Evolutionary conservation across 2,888 invertebrate genomes (phyloP).

Genomic region (Crioceris asparagi): DNA sequence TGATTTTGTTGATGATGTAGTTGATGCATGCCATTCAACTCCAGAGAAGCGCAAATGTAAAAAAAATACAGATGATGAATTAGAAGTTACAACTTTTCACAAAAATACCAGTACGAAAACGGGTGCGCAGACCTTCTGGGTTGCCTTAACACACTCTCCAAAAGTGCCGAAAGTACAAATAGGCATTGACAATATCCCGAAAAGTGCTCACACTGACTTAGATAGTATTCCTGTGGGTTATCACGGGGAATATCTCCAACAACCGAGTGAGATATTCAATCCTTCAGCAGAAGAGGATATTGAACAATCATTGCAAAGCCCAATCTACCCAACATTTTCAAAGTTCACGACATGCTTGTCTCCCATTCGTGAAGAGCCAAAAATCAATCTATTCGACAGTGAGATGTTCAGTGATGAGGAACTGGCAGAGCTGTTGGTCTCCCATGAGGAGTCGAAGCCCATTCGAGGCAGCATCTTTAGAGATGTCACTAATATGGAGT

Average conservation of each 20-base stretch:
- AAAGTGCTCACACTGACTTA: constrained; percentile 28
- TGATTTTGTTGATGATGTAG: too few species aligned
- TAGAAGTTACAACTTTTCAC: constrained; percentile 26
- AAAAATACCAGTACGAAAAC: constrained; percentile 21
- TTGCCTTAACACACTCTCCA: constrained; percentile 21
- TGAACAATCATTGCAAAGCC: too few species aligned
- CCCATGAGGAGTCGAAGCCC: constrained; percentile 5
- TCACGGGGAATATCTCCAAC: too few species aligned
- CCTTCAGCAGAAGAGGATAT: too few species aligned
- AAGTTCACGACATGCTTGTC: constrained; percentile 23
- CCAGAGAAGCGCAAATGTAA: too few species aligned
- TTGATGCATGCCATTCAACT: too few species aligned
- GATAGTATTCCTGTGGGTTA: background rate
- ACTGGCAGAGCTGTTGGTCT: constrained; percentile 5
- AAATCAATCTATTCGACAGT: constrained; percentile 22
- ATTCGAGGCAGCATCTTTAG: constrained; percentile 3
- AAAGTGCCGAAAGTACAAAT: constrained; percentile 13
- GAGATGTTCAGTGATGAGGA: background rate
- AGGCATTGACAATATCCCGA: constrained; percentile 33
- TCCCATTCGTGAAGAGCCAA: constrained; percentile 31
- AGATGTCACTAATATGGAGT: constrained; percentile 12
- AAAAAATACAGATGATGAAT: constrained; percentile 8
- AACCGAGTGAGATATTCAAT: too few species aligned
- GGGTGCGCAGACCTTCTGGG: constrained; percentile 33
- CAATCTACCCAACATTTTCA: too few species aligned